Conservation (phyloP, 2,797 vertebrate genomes). For the Microctenopoma steveboyesi region DNA sequence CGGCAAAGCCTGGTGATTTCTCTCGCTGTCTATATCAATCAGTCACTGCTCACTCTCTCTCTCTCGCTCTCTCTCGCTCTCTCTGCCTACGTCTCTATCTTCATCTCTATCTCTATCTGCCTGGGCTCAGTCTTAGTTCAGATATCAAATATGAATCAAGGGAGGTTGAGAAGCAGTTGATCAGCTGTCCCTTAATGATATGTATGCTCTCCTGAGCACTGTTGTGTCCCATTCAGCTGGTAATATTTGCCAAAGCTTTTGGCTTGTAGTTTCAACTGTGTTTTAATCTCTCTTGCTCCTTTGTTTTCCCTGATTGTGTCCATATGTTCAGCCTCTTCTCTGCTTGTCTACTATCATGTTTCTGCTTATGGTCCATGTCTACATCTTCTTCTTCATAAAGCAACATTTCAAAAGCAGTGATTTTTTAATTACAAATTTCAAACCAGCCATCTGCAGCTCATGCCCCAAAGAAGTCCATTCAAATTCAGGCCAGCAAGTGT, state of each 20-base stretch:
- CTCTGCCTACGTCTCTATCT: slow-evolving; percentile 10
- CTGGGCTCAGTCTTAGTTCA: slow-evolving; percentile 54
- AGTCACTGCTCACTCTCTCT: slow-evolving; percentile 26
- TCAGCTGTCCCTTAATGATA: slow-evolving; percentile 60
- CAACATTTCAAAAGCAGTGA: slow-evolving; percentile 5
- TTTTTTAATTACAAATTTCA: slow-evolving; percentile 9
- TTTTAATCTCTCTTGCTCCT: background rate
- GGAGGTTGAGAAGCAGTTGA: slow-evolving; percentile 59
- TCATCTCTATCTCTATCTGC: background rate
- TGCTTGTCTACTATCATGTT: background rate
- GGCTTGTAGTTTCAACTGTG: slow-evolving; percentile 21
- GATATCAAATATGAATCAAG: slow-evolving; percentile 72
- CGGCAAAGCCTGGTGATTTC: slow-evolving; percentile 44
- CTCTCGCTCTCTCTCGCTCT: background rate
- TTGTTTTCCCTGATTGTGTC: background rate
- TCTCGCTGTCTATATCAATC: slow-evolving; percentile 48
- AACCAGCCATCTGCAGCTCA: background rate
- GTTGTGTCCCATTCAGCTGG: slow-evolving; percentile 21
- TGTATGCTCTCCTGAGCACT: slow-evolving; percentile 8
- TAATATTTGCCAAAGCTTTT: slow-evolving; percentile 16
- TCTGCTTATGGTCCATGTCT: background rate
- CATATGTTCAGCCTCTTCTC: background rate
- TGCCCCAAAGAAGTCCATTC: slow-evolving; percentile 14
- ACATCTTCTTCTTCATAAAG: background rate
- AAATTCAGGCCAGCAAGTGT: slow-evolving; percentile 28